These are phyloP conservation scores for Synanthedon vespiformis DNA, from an alignment of 2,888 invertebrate species.

Conservation along the genomic window DNA sequence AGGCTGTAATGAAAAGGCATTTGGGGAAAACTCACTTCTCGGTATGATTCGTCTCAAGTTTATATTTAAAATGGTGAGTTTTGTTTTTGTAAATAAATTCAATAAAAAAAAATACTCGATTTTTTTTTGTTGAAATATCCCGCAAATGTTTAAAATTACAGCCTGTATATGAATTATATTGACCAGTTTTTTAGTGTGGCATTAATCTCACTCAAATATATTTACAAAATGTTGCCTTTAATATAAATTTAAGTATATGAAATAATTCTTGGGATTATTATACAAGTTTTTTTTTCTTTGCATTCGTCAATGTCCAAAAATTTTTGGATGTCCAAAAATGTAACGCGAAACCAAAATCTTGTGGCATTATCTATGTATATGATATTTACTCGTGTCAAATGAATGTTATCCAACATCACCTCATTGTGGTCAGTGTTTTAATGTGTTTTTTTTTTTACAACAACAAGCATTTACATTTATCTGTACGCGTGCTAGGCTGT, in stretches of 20 bases:
- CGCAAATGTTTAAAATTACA: too few species aligned
- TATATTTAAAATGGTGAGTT: too few species aligned
- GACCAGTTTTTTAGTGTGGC: constrained; percentile 8
- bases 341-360: constrained; percentile 30
- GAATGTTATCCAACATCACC: constrained; percentile 37
- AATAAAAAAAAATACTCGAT: too few species aligned
- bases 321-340: constrained; percentile 24
- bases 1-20: too few species aligned
- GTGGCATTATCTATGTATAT: constrained; percentile 31
- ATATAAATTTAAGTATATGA: constrained; percentile 14
- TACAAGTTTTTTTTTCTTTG: constrained; percentile 21
- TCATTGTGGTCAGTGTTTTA: constrained; percentile 58
- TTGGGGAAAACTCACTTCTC: too few species aligned
- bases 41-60: too few species aligned
- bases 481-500: constrained; percentile 33
- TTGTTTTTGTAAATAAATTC: too few species aligned
- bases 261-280: constrained; percentile 33
- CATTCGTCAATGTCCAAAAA: constrained; percentile 28
- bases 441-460: constrained; percentile 33
- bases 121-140: too few species aligned
- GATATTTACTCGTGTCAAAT: constrained; percentile 21
- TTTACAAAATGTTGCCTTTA: constrained; percentile 25
- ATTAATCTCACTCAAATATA: constrained; percentile 1
- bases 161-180: too few species aligned
- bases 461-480: constrained; percentile 54